Evolutionary conservation across 1,140 invertebrate genomes (phyloP), one percentile per base, ranked within the genome.

Genomic region (Atta texana): DNA sequence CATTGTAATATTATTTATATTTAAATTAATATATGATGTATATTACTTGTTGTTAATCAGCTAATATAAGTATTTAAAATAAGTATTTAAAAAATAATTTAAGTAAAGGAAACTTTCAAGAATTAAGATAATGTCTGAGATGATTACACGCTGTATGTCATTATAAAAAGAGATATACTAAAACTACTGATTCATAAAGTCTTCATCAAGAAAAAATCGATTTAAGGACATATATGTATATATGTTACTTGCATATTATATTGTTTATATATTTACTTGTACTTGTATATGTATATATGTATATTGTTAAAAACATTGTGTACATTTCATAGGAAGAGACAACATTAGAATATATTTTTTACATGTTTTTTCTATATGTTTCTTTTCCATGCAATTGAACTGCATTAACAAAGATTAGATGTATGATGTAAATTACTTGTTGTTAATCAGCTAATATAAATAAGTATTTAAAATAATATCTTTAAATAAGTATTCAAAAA

Each of bases 11-110:
- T 68, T 63, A 39, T n/a, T 63, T 39, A 49, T 61, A 61, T 64
- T 28, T 77, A 63, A 77, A 63, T 28, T 78, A 51, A 63, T 61
- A 28, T 63, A 49, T 34, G 0, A 57, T 59, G n/a, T 59, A 2
- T 18, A 57, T 2, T 4, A 68, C 4, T 31, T 31, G 2, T 75
- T 18, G 57, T 0, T 39, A 10, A 44, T 44, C 0, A 44, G 39
- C 39, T 44, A 44, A 44, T 44, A 44, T 8, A 34, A 34, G 6
- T 34, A 34, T 34, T 6, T 34, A 34, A 34, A 34, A 34, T 34
- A 34, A 51, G 7, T 77, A 64, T 31, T 28, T 21, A 21, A 51
- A 64, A 31, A 69, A 16, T 53, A 53, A 55, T 78, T 16, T n/a
- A 55, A 78, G 12, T 51, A 64, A 49, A 39, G n/a, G 39, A 49